Conservation (phyloP, 1,140 invertebrate genomes). For the Daktulosphaira vitifoliae region DNA sequence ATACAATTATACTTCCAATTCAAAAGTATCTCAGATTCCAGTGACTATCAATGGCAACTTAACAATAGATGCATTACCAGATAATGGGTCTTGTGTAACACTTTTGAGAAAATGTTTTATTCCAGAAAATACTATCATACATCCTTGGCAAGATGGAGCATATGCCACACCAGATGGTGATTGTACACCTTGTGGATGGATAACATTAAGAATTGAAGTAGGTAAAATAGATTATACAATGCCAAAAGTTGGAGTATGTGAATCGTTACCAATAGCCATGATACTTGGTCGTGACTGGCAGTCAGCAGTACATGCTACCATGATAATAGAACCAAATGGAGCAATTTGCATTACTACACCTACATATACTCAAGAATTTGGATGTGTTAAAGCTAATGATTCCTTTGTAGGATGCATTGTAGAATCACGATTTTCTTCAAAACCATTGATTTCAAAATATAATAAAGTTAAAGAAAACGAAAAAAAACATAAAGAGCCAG, state of each 20-base stretch:
- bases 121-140: not conserved
- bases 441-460: not conserved
- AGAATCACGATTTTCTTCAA: not conserved
- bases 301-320: constrained; percentile 1
- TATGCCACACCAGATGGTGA: not conserved
- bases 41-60: not conserved
- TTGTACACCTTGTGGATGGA: constrained; percentile 1
- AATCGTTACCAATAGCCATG: not conserved
- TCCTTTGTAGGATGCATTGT: not conserved
- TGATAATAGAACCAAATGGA: not conserved
- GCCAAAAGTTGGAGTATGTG: not conserved
- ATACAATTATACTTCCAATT: not conserved
- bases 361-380: constrained; percentile 1
- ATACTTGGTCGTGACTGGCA: not conserved
- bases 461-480: not conserved
- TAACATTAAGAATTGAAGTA: not conserved
- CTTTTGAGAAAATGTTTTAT: constrained; percentile 6
- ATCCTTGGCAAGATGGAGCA: not conserved
- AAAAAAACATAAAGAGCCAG: not conserved
- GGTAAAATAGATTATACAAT: not conserved
- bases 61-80: not conserved
- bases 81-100: not conserved
- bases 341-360: constrained; percentile 1
- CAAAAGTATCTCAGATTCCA: not conserved
- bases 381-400: not conserved